phyloP scores from a whole-genome alignment of 2,797 vertebrate species.

The Gallinago solitaria region DNA sequence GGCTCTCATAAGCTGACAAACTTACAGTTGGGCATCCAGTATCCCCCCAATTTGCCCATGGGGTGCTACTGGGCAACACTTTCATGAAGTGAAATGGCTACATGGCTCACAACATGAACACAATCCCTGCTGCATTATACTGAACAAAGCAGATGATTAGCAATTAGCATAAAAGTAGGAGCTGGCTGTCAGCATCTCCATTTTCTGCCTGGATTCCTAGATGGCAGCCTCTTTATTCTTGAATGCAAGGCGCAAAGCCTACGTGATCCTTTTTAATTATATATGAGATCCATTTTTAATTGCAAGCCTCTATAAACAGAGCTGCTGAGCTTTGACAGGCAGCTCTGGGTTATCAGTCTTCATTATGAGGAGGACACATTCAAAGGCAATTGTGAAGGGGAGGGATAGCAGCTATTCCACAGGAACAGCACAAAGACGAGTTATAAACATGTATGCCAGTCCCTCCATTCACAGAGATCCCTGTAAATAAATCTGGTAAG shows the following conservation, averaged over 20 bases:
- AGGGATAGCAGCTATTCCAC: constrained; percentile 26
- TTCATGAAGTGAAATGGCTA: background rate
- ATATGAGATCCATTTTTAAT: constrained; percentile 77
- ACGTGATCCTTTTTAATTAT: constrained; percentile 76
- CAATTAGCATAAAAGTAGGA: constrained; percentile 69
- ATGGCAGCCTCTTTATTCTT: constrained; percentile 73
- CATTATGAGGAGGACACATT: constrained; percentile 51
- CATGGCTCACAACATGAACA: background rate
- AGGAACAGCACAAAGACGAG: constrained; percentile 21
- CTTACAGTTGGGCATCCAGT: background rate
- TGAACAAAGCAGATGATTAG: constrained; percentile 67
- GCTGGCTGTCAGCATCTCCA: constrained; percentile 64
- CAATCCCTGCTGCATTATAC: constrained; percentile 15
- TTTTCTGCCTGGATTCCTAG: constrained; percentile 72
- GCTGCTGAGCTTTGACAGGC: constrained; percentile 58
- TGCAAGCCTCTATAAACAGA: constrained; percentile 64
- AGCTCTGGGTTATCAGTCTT: constrained; percentile 70
- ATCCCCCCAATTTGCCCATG: background rate
- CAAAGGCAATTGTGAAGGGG: constrained; percentile 52
- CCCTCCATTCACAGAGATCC: background rate
- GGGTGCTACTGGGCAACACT: background rate
- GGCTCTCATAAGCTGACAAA: background rate
- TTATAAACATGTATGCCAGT: background rate
- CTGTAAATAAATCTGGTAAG: background rate
- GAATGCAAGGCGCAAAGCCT: constrained; percentile 68